Conservation (phyloP, 2,888 invertebrate genomes). For the Andrena bucephala region DNA sequence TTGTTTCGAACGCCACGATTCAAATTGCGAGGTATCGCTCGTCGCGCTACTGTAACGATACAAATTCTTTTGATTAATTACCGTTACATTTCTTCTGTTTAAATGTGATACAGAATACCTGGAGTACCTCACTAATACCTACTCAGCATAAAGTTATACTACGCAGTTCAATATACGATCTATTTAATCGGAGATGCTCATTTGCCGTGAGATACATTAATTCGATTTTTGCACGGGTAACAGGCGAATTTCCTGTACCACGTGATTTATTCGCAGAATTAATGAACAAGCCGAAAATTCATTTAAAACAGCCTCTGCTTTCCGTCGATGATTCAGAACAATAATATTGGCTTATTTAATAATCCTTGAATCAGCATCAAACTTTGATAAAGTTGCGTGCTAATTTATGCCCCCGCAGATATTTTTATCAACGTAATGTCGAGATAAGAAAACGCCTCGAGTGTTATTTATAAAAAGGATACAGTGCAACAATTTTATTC, state of each 20-base stretch:
- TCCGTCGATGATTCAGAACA: constrained; percentile 8
- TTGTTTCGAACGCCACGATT: constrained; percentile 27
- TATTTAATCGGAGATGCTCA: no score
- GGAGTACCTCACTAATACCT: no score
- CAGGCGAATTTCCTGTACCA: no score
- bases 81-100: no score
- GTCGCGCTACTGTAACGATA: no score
- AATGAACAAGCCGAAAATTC: background rate
- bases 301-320: no score
- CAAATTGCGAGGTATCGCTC: background rate
- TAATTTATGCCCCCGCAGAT: background rate
- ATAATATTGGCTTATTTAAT: background rate
- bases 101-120: no score
- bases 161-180: no score
- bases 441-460: constrained; percentile 1
- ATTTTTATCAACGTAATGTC: constrained; percentile 2
- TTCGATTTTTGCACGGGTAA: no score
- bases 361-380: constrained; percentile 20
- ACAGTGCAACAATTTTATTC: constrained; percentile 60
- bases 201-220: no score
- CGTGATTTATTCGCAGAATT: background rate
- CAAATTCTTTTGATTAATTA: no score
- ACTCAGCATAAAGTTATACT: no score
- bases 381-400: background rate
- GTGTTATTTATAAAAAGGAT: constrained; percentile 48